Evolutionary conservation across 2,113 vertebrate species (phyloP), one percentile per base, ranked within the genome.

Genomic region (Saiga tatarica): DNA sequence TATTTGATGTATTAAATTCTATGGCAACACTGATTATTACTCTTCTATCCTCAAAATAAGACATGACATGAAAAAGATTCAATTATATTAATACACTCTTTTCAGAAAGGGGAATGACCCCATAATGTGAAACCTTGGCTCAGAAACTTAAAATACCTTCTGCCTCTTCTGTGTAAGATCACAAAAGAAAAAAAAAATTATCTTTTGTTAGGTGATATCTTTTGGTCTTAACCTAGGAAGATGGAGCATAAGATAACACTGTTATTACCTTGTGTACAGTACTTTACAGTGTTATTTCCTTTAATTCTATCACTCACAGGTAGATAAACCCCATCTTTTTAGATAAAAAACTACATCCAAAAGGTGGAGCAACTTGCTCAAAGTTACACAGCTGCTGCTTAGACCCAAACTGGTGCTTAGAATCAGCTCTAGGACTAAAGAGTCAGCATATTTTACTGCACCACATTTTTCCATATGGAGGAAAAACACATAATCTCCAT

Each of bases 141-240:
- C 42, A 71, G 5, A 94, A 89, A 86, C 39, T 57, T 96, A 90
- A 89, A 39, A 96, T 21, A 30, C 14, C 4, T 39, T 45, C 52
- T 85, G 21, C 39, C 53, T 62, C 89, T 64, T 84, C 71, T 95
- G 11, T 52, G 39, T 36, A 90, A 93, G 47, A 95, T 64, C 15
- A 93, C 3, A 88, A 47, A n/a, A 89, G 14, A 30, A 93, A 89
- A 86, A 71, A 91, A 50, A 57, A 67, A 57, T 89, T 47, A 45
- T 36, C 33, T 93, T 96, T 92, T 57, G 45, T 74, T 93, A 87
- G 36, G 55, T 16, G 7, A 36, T 88, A n/a, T 3, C 52, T 83
- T 93, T 90, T 87, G 45, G 55, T 50, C 60, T 52, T 89, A 67
- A 95, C 28, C 23, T 89, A 85, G 87, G 78, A 94, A 89, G 87